Evolutionary conservation across 2,888 invertebrate species (phyloP).

Genomic region (Cantharis rufa): DNA sequence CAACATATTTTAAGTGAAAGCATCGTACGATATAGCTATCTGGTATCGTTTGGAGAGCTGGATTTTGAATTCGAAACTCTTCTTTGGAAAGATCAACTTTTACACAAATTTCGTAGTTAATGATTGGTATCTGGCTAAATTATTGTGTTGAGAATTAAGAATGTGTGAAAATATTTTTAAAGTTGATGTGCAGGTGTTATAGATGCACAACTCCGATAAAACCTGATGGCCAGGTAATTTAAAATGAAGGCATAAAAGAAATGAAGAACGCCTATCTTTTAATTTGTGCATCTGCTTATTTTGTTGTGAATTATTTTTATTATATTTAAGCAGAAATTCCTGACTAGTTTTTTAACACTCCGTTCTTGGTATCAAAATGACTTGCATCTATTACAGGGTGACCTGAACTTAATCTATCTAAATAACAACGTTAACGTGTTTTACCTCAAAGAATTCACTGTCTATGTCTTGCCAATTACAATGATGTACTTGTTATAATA

Average conservation of each 20-base stretch:
- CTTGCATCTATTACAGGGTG: background rate
- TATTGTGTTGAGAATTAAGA: background rate
- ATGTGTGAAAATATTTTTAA: background rate
- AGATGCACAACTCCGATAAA: background rate
- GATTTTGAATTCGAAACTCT: background rate
- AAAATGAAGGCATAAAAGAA: background rate
- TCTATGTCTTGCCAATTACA: background rate
- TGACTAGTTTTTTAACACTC: background rate
- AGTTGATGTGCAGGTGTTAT: background rate
- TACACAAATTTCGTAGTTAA: background rate
- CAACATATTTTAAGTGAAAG: conserved; percentile 1
- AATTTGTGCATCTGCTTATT: conserved; percentile 3
- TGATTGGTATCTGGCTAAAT: background rate
- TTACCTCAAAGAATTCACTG: background rate
- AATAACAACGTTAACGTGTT: background rate
- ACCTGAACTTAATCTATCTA: background rate
- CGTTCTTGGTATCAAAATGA: background rate
- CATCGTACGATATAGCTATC: background rate
- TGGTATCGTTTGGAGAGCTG: background rate
- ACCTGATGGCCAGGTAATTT: conserved; percentile 1
- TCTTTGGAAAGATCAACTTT: background rate
- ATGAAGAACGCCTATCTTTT: conserved; percentile 1
- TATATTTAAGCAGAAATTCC: background rate
- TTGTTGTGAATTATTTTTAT: conserved; percentile 2
- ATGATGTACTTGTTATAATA: background rate